Base-by-base conservation (phyloP, 2,113 vertebrate genomes). In the Elachura formosa region DNA sequence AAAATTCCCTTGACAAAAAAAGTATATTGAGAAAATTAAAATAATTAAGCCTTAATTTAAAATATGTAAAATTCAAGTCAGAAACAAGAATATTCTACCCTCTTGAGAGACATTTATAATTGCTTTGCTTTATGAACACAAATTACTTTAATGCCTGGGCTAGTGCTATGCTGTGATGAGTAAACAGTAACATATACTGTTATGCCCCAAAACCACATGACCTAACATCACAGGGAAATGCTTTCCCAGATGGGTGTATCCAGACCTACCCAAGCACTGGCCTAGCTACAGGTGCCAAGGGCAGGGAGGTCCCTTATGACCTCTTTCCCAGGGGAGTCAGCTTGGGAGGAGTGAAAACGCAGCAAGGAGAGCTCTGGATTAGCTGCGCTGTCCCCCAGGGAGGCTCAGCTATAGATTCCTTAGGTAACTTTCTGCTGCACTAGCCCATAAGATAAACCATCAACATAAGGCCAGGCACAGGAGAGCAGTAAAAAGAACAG, bases 221-320 rank as follows among this genome's bases (percentile, higher is more conserved):
- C 33, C 9, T 54, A n/a, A 45, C 4, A 80, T 19, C 45, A 58
- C 0, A 1, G 24, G 8, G 1, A 11, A 52, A 5, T 16, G 13
- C 7, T 67, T 87, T 54, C 34, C 8, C 41, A 73, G 20, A 3
- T 31, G 43, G 12, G 11, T 40, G 2, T 21, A 79, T 26, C 26
- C 46, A 66, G 33, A 38, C 17, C 89, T 41, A 63, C 16, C n/a
- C 59, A 69, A 69, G 49, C 23, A n/a, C 29, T 26, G 20, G 5
- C 38, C 43, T 51, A 21, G 23, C 21, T 29, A 14, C 38, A 19
- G 0, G 2, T n/a, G 38, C 33, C 69, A 68, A 38, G 15, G 46
- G 21, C 45, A 77, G 12, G n/a, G n/a, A n/a, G n/a, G n/a, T n/a
- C 17, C n/a, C 3, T 26, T 24, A 38, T 2, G 40, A 59, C 34